Evolutionary conservation across 2,797 vertebrate species (phyloP).

Genomic region (Callimico goeldii): DNA sequence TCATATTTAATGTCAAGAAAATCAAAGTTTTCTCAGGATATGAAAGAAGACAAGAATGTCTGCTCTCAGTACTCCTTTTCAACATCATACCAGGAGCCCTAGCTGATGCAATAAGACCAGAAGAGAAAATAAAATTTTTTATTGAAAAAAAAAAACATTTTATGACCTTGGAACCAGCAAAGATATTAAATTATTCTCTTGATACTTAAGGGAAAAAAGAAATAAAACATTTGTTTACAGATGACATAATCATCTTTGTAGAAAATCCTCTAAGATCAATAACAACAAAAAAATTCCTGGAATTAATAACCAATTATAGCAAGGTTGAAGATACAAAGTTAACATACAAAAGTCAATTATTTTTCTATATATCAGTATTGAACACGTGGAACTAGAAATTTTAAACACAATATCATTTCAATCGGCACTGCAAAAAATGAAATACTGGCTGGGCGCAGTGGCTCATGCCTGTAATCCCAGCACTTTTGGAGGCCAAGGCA

Average conservation of each 20-base stretch:
- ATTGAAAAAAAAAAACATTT: no score
- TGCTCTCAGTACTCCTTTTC: neutral
- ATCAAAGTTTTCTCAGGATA: neutral
- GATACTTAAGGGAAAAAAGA: neutral
- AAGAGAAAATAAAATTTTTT: neutral
- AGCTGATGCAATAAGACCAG: neutral
- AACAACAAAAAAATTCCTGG: neutral
- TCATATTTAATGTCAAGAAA: neutral
- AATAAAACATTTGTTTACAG: neutral
- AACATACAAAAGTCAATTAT: neutral
- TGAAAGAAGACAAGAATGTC: neutral
- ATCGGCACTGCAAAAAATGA: neutral
- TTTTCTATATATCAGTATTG: neutral
- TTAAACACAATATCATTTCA: neutral
- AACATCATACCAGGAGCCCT: neutral
- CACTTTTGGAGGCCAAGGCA: no score
- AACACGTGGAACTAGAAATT: neutral
- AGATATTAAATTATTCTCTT: neutral
- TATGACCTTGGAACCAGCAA: neutral
- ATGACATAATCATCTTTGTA: neutral
- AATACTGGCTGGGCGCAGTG: no score
- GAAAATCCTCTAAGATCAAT: neutral
- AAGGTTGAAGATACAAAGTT: neutral
- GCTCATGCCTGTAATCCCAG: no score
- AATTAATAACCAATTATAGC: neutral